Evolutionary conservation across 2,888 invertebrate species (phyloP).

Genomic region (Thelaira solivaga): DNA sequence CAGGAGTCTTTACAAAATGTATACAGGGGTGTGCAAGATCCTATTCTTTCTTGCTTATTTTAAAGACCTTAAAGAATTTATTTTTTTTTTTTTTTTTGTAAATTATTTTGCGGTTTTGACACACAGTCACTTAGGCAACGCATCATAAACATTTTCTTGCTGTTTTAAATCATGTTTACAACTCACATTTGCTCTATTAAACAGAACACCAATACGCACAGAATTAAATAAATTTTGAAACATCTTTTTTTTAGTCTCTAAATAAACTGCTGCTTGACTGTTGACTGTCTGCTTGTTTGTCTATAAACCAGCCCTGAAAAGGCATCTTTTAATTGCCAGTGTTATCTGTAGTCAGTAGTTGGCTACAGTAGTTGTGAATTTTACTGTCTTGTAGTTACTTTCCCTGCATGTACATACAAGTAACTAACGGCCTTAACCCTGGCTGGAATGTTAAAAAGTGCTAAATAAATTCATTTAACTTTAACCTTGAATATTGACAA

Average conservation of each 20-base stretch:
- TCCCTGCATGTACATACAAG: neutral
- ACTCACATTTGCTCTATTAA: no score
- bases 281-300: no score
- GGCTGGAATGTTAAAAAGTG: neutral
- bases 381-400: constrained; percentile 15
- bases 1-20: neutral
- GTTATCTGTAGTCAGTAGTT: constrained; percentile 36
- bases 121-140: constrained; percentile 29
- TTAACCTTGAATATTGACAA: constrained; percentile 19
- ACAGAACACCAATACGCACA: no score
- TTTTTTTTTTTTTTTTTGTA: constrained; percentile 14
- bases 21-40: neutral
- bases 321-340: neutral
- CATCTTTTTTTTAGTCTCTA: neutral
- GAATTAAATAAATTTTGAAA: neutral
- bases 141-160: constrained; percentile 1
- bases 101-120: constrained; percentile 58
- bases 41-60: no score
- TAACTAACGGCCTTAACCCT: constrained; percentile 28
- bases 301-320: neutral
- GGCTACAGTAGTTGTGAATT: constrained; percentile 59
- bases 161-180: neutral
- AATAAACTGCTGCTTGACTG: constrained; percentile 25
- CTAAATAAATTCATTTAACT: neutral
- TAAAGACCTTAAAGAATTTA: no score